phyloP scores from a whole-genome alignment of 2,113 vertebrate species.

The Coturnix japonica region DNA sequence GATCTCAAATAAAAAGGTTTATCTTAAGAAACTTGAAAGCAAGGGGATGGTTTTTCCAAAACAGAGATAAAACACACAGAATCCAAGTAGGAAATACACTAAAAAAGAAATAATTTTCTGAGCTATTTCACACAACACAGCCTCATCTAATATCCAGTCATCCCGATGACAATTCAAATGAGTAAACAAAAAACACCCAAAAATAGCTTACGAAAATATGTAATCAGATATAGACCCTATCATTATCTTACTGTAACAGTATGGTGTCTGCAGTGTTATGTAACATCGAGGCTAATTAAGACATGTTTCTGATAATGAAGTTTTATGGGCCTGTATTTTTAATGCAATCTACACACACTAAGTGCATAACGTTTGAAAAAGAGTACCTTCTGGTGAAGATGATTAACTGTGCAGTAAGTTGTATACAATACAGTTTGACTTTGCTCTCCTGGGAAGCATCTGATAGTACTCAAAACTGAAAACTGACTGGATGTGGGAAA shows the following conservation, averaged over 20 bases:
- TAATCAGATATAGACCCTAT: background rate
- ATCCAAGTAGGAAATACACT: background rate
- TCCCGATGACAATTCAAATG: background rate
- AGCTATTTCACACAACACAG: background rate
- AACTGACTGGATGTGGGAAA: background rate
- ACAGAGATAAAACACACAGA: background rate
- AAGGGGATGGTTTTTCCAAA: background rate
- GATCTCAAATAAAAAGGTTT: background rate
- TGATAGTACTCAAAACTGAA: background rate
- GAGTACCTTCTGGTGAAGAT: background rate
- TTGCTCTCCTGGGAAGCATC: background rate
- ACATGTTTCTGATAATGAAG: background rate
- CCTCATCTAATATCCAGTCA: background rate
- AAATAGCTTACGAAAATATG: background rate
- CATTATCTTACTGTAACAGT: accelerated
- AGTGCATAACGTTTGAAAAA: background rate
- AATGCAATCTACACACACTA: background rate
- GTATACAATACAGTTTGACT: background rate
- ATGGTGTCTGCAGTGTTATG: background rate
- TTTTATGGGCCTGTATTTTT: background rate
- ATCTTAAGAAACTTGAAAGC: background rate
- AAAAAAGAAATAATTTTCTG: background rate
- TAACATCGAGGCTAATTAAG: background rate
- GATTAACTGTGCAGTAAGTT: background rate
- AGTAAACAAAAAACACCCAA: background rate